A percentile compares a stretch with the other conserved stretches of the same genome.
These are phyloP conservation scores for Caenorhabditis virilis DNA, from an alignment of 2,888 invertebrate genomes.

Conservation along the genomic window DNA sequence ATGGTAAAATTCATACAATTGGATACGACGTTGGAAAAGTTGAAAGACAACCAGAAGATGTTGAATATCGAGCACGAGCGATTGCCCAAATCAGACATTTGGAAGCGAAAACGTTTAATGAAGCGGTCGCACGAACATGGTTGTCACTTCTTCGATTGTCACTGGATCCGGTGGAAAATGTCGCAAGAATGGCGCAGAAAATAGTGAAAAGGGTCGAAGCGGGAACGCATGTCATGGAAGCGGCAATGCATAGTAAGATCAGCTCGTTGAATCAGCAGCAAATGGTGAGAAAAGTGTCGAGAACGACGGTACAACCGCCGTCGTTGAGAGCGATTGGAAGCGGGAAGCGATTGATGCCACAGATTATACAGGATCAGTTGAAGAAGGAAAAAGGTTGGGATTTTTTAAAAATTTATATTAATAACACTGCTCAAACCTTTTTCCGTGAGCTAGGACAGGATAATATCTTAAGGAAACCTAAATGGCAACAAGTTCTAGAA, in stretches of 20 bases:
- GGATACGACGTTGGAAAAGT: slow-evolving; percentile 4
- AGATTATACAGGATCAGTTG: not conserved
- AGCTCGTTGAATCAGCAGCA: not conserved
- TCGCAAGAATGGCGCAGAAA: slow-evolving; percentile 77
- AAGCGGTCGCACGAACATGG: slow-evolving; percentile 87
- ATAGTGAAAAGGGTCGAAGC: slow-evolving; percentile 73
- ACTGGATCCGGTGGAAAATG: slow-evolving; percentile 85
- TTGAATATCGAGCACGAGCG: slow-evolving; percentile 19
- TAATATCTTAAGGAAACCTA: too few species aligned
- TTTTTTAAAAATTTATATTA: too few species aligned
- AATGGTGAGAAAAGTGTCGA: not conserved
- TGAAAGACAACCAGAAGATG: slow-evolving; percentile 10
- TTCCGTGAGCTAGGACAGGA: too few species aligned
- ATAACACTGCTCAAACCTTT: too few species aligned
- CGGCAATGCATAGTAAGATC: not conserved
- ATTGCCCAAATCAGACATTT: slow-evolving; percentile 43
- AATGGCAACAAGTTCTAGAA: too few species aligned
- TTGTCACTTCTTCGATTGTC: slow-evolving; percentile 79
- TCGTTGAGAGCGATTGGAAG: not conserved
- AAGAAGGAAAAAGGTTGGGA: not conserved
- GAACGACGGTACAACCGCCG: not conserved
- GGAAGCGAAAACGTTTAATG: slow-evolving; percentile 62
- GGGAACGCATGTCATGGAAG: slow-evolving; percentile 26
- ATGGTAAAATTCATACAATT: slow-evolving; percentile 5
- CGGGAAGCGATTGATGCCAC: not conserved